Evolutionary conservation across 92 coral and sea anemone genomes (phyloP), one percentile per base, ranked within the genome.

Genomic region (Virgularia gustaviana): DNA sequence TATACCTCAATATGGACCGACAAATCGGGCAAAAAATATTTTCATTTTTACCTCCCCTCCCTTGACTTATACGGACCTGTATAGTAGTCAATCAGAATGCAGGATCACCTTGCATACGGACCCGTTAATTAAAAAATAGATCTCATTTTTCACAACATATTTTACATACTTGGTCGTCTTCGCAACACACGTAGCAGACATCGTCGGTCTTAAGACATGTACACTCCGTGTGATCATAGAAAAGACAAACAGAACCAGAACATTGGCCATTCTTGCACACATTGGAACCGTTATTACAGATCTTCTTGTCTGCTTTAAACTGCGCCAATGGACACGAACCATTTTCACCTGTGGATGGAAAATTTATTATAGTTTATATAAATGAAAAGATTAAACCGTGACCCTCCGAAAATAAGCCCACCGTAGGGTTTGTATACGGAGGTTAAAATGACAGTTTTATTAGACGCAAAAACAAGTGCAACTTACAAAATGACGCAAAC

Each of bases 101-200:
- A n/a, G n/a, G n/a, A n/a, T n/a, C n/a, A n/a, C n/a, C n/a, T n/a
- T n/a, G n/a, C n/a, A n/a, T n/a, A n/a, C n/a, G n/a, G n/a, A n/a
- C n/a, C n/a, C 1, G 24, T 18, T 12, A 4, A 9, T 12, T 3
- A 36, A 1, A 1, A 9, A 30, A 22, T 54, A 35, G 37, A 53
- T 6, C 60, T 8, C 27, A 53, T 31, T 24, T 53, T 53, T 53
- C 19, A 24, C 60, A 6, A n/a, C n/a, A 19, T 16, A 24, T 2
- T 28, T 7, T 36, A 39, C 78, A 27, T 59, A 89, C 96, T 81
- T 72, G 41, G 13, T 58, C 68, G 61, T 41, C 75, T 33, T 76
- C 72, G 30, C 97, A 91, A 52, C 99, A 94, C 32, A 94, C 99
- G 27, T 89, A 90, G 57, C 99, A 94, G 67, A 80, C 27, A 38